Conservation (phyloP, 2,888 invertebrate species). For the Zonitis immaculata region DNA sequence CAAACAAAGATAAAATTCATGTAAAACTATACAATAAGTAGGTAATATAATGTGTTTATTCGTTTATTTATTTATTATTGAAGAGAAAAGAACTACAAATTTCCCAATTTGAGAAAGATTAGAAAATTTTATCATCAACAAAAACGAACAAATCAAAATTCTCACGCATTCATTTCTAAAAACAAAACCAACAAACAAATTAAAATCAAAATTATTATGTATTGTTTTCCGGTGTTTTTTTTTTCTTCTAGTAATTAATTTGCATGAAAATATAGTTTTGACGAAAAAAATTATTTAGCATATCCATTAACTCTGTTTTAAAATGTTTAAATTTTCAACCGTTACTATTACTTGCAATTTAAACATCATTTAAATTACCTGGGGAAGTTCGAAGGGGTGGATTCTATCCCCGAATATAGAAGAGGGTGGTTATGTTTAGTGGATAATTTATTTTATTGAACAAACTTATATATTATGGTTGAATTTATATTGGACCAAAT, state of each 20-base stretch:
- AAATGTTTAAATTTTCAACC: constrained; percentile 15
- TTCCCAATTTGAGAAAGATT: no score
- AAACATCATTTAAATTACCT: constrained; percentile 20
- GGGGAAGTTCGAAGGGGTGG: not conserved
- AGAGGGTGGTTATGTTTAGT: not conserved
- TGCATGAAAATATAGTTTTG: constrained; percentile 28
- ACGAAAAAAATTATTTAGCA: constrained; percentile 19
- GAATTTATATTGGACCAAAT: no score
- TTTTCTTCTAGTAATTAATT: constrained; percentile 27
- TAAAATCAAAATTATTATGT: not conserved
- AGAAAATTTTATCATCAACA: no score
- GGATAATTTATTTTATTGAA: not conserved
- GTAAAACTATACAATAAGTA: no score
- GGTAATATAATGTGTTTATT: no score
- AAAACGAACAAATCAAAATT: not conserved
- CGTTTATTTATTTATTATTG: no score
- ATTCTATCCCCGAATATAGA: no score
- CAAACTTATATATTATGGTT: not conserved
- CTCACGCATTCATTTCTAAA: not conserved
- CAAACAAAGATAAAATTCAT: no score
- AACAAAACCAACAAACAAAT: not conserved
- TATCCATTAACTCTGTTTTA: constrained; percentile 17
- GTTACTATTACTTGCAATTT: constrained; percentile 15
- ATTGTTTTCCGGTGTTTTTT: constrained; percentile 10
- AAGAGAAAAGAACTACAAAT: no score